Conservation (phyloP, 92 coral and sea anemone genomes). For the Epizoanthus rinbou region DNA sequence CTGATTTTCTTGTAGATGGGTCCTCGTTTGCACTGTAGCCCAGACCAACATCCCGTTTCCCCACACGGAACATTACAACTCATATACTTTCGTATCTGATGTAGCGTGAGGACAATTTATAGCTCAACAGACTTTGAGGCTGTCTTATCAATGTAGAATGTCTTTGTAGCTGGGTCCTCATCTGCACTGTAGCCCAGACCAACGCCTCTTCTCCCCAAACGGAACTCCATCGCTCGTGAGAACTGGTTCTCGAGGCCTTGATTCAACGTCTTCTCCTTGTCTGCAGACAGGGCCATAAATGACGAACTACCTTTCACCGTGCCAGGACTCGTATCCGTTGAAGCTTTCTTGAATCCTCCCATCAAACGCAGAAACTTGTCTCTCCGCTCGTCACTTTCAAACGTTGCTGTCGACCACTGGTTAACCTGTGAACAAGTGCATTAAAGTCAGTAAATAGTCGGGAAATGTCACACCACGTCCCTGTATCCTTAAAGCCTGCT, state of each 20-base stretch:
- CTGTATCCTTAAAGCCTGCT: too few relatives aligned
- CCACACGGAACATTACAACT: slow-evolving; percentile 40
- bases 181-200: slow-evolving; percentile 82
- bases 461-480: too few relatives aligned
- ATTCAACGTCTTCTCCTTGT: slow-evolving; percentile 56
- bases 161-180: slow-evolving; percentile 70
- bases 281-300: slow-evolving; percentile 65
- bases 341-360: slow-evolving; percentile 80
- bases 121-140: slow-evolving; percentile 62
- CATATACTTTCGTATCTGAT: too few relatives aligned
- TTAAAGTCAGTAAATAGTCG: neutral
- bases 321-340: slow-evolving; percentile 3
- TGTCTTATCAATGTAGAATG: slow-evolving; percentile 70
- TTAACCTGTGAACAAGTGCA: slow-evolving; percentile 52
- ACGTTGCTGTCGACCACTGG: slow-evolving; percentile 70
- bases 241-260: slow-evolving; percentile 70
- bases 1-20: slow-evolving; percentile 64
- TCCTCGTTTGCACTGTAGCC: slow-evolving; percentile 75
- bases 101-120: neutral
- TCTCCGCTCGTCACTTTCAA: slow-evolving; percentile 72
- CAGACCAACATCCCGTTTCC: slow-evolving; percentile 68
- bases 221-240: slow-evolving; percentile 72
- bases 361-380: slow-evolving; percentile 81
- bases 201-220: slow-evolving; percentile 64
- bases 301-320: slow-evolving; percentile 40